Evolutionary conservation across 2,888 invertebrate species (phyloP).

Genomic region (Anthophora plumipes): DNA sequence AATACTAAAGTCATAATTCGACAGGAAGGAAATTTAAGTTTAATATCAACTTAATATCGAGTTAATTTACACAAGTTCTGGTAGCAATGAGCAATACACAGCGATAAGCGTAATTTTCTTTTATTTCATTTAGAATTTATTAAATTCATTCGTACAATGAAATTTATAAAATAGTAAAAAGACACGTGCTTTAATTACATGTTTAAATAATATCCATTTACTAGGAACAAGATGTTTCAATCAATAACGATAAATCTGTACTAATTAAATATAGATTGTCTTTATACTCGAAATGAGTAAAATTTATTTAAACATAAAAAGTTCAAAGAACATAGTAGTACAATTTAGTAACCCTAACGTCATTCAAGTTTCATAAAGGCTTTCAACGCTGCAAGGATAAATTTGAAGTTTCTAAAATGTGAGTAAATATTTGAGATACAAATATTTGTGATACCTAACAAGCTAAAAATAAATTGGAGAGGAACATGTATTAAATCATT

Average conservation of each 20-base stretch:
- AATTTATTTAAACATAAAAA: not conserved
- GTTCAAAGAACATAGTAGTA: conserved; percentile 16
- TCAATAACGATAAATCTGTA: not conserved
- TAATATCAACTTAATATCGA: not conserved
- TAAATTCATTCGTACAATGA: not conserved
- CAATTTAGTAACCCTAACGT: not conserved
- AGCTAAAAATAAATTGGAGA: conserved; percentile 10
- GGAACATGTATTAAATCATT: conserved; percentile 30
- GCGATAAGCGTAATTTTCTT: conserved; percentile 1
- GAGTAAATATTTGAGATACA: conserved; percentile 1
- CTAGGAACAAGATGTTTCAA: not conserved
- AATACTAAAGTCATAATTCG: not conserved
- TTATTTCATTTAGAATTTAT: not conserved
- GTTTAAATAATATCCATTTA: conserved; percentile 1
- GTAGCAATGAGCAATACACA: not conserved
- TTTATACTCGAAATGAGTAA: not conserved
- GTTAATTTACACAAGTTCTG: conserved; percentile 1
- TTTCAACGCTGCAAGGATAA: not conserved
- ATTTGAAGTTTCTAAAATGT: not conserved
- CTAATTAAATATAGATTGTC: not conserved
- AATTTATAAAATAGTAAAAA: not conserved
- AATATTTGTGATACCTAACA: not conserved
- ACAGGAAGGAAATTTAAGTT: not conserved
- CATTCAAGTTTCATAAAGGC: not conserved
- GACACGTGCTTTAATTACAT: not conserved